phyloP scores from a whole-genome alignment of 2,113 vertebrate genomes.

The Pygoscelis antarcticus region DNA sequence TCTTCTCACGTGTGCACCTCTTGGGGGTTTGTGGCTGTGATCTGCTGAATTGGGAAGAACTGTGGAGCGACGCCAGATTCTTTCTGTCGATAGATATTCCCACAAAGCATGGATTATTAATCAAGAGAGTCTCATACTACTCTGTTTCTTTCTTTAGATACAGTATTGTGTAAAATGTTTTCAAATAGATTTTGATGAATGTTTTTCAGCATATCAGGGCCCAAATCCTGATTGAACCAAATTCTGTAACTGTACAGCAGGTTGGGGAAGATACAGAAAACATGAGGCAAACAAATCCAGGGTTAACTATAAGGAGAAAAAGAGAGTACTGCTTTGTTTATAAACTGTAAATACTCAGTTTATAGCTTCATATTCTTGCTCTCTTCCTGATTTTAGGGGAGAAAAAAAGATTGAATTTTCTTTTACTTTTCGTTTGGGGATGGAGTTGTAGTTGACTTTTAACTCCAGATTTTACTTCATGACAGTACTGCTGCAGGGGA shows the following conservation, averaged over 20 bases:
- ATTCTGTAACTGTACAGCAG: neutral
- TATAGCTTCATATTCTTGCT: neutral
- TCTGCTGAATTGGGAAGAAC: neutral
- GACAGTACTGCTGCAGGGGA: neutral
- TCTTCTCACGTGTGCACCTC: rapidly evolving
- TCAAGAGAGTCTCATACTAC: neutral
- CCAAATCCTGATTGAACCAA: neutral
- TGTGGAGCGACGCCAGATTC: neutral
- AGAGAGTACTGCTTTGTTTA: neutral
- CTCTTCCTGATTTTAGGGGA: neutral
- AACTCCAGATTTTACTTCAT: neutral
- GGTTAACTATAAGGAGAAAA: neutral
- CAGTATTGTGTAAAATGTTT: neutral
- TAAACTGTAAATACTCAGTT: neutral
- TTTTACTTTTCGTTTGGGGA: neutral
- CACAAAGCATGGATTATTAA: neutral
- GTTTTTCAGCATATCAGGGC: neutral
- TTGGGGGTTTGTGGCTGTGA: neutral
- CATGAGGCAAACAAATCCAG: neutral
- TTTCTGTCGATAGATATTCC: neutral
- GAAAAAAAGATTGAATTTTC: neutral
- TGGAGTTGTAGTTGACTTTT: neutral
- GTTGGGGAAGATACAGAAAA: neutral
- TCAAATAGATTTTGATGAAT: neutral
- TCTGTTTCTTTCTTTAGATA: neutral